Evolutionary conservation across 2,113 vertebrate genomes (phyloP), one percentile per base, ranked within the genome.

Genomic region (Paramisgurnus dabryanus): DNA sequence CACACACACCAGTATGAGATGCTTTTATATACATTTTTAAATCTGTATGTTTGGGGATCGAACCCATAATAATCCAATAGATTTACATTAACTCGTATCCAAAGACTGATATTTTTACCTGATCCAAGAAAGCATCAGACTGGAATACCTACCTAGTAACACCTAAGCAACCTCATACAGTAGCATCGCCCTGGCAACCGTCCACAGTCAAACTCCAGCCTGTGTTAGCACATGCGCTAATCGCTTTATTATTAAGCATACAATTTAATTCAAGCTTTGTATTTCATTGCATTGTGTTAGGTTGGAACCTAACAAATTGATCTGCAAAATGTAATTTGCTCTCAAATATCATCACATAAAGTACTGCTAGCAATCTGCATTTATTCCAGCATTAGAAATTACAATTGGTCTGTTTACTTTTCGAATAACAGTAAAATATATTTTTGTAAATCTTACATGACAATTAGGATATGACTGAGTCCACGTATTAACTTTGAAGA

Each of bases 401-500:
- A 1, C 34, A 57, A 57, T 55, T 40, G 3, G 49, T 55, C 17
- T 9, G 15, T 57, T 71, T 40, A 5, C 0, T 18, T 18, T 12
- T 57, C 2, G 55, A 45, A 45, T 45, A 45, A 45, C 43, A 2
- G 27, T 34, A 34, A 34, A 34, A 13, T 72, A 58, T 58, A 40
- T 39, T 12, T 7, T 34, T 0, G 1, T 58, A 18, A 57, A 58
- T 18, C 49, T 22, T 4, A 60, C 3, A 60, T 34, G 43, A 60
- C 39, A 61, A 61, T 79, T 49, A 61, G 66, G 27, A 34, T 34
- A 34, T 34, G 27, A n/a, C 4, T 53, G 7, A 71, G 61, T 75
- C 18, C 4, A 47, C 13, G 10, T 40, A 43, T 5, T 57, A 72
- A 40, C 69, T 57, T 57, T 73, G 55, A 75, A 27, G 72, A 17